Evolutionary conservation across 1,140 invertebrate genomes (phyloP), one percentile per base, ranked within the genome.

Genomic region (Yoshiicerus persimilis): DNA sequence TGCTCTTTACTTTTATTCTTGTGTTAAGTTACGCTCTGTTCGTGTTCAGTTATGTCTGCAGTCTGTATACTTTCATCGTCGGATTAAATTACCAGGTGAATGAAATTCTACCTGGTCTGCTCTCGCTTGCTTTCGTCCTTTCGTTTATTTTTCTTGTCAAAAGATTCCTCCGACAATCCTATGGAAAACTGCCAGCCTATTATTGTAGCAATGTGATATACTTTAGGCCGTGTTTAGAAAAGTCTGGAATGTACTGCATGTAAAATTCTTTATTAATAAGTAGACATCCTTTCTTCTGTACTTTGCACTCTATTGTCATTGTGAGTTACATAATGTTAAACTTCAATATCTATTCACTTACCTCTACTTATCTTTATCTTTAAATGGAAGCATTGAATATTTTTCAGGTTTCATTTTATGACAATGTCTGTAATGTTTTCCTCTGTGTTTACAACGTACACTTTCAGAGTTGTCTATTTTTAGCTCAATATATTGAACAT

Each of bases 51-150:
- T 84, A 62, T 86, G n/a, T 66, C 62, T 64, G 30, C 34, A 47
- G 85, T 86, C 27, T 86, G 85, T 86, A n/a, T 47, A 85, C 84
- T 62, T 62, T 62, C 47, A 27, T 39, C 84, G 32, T 36, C 30
- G 86, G 70, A 47, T 88, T 80, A 84, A 88, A 88, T 88, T 85
- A 86, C 87, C 83, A 87, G 87, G 87, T 88, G 84, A 87, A 88
- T 25, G 87, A 56, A 88, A 88, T 87, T 70, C 85, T 86, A 88
- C 32, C 87, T 88, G 87, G 83, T 23, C 64, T 56, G 3, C 47
- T 56, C 47, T 56, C 20, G 5, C 30, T 62, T 25, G 47, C 47
- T 56, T n/a, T 56, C 20, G 20, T 47, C n/a, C n/a, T 56, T n/a
- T 56, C 20, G 20, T 56, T 56, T n/a, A 80, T 80, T 80, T 36